Evolutionary conservation across 2,113 vertebrate species (phyloP).

Genomic region (Hippopotamus amphibius): DNA sequence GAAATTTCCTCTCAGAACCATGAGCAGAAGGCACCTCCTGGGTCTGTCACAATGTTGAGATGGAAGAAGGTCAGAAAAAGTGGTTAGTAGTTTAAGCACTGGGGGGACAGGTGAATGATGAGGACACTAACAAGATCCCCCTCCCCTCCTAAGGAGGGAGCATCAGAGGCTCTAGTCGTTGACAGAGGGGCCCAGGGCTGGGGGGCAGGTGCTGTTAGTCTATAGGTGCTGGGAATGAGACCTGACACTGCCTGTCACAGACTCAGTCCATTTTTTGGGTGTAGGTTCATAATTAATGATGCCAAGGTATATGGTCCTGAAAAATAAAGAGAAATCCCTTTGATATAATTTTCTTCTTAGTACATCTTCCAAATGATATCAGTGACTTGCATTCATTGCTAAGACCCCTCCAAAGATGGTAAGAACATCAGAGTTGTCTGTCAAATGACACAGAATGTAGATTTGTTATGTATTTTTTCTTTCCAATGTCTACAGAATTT

Average conservation of each 20-base stretch:
- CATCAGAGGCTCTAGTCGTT: neutral
- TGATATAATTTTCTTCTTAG: neutral
- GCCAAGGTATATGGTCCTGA: neutral
- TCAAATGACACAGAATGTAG: neutral
- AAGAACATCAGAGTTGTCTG: too few relatives aligned
- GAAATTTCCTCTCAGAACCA: too few relatives aligned
- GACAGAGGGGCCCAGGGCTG: too few relatives aligned
- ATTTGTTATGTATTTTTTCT: slow-evolving; percentile 32
- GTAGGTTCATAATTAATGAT: neutral
- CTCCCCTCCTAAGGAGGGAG: neutral
- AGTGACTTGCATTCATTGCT: neutral
- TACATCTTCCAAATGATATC: neutral
- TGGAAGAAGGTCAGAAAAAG: too few relatives aligned
- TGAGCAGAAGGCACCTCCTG: too few relatives aligned
- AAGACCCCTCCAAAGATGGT: neutral
- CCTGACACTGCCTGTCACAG: neutral
- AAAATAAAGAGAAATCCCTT: neutral
- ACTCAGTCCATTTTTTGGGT: neutral
- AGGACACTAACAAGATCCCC: neutral
- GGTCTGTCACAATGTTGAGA: too few relatives aligned
- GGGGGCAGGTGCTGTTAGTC: neutral
- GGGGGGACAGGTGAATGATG: too few relatives aligned
- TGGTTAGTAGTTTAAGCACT: too few relatives aligned
- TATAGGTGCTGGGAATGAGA: neutral
- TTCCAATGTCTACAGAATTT: slow-evolving; percentile 84